These are phyloP conservation scores for Copidosoma floridanum DNA, from an alignment of 1,140 invertebrate species.

Conservation along the genomic window DNA sequence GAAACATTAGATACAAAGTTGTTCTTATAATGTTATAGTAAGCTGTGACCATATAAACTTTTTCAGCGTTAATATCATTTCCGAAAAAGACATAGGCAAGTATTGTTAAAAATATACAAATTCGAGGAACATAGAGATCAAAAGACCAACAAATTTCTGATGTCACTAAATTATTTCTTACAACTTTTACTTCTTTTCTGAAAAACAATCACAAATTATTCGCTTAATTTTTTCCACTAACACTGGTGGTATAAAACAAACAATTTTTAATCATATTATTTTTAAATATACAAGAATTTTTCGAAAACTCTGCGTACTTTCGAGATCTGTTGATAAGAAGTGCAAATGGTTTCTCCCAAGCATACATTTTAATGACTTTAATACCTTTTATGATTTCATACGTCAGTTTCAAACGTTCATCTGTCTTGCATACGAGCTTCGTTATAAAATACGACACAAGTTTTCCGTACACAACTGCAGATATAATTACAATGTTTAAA, in stretches of 20 bases:
- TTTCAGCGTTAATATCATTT: constrained; percentile 69
- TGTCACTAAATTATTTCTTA: constrained; percentile 44
- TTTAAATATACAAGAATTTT: not conserved
- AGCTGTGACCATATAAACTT: constrained; percentile 72
- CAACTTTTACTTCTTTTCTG: constrained; percentile 49
- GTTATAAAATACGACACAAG: constrained; percentile 65
- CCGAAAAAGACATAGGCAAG: constrained; percentile 73
- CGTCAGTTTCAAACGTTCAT: constrained; percentile 80
- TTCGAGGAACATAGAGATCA: constrained; percentile 71
- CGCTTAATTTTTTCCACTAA: too few species aligned
- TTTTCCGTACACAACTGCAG: constrained; percentile 70
- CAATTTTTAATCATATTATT: not conserved
- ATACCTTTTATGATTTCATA: constrained; percentile 85
- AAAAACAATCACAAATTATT: constrained; percentile 7
- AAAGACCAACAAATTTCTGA: constrained; percentile 49
- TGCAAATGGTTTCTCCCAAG: constrained; percentile 77
- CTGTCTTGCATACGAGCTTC: constrained; percentile 70
- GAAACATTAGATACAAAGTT: constrained; percentile 44
- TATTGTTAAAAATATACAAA: constrained; percentile 76
- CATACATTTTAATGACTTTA: constrained; percentile 88
- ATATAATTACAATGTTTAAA: too few species aligned
- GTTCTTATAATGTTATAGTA: constrained; percentile 72
- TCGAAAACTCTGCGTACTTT: constrained; percentile 43
- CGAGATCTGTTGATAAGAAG: constrained; percentile 61
- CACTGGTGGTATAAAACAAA: not conserved